Base-by-base conservation (phyloP, 2,797 vertebrate genomes). In the Thamnophis elegans region DNA sequence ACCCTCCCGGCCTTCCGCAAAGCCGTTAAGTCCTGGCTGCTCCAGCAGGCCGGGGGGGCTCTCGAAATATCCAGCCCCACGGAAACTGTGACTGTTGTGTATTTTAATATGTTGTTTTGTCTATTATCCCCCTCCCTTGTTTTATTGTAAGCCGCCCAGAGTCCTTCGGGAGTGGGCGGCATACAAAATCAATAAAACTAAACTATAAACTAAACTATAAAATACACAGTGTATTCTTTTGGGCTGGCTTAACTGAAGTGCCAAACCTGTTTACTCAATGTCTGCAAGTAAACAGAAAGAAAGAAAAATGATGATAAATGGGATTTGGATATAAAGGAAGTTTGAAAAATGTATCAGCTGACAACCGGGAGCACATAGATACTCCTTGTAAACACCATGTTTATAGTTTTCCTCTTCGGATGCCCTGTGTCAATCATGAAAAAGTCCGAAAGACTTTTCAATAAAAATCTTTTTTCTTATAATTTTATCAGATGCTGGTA, bases 261-360 rank as follows among this genome's bases (percentile, higher is more conserved):
- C 98, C 99, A 97, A 99, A 99, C 96, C 94, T 99, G 94, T 98
- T 99, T 95, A 99, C 99, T 97, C 97, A 94, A 55, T 97, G 98
- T 92, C 98, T 99, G 55, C 98, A 99, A 97, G 99, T 99, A 42
- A 99, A 99, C 97, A 98, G 99, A 96, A 97, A 97, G 96, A 98
- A 98, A 96, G 98, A 98, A 97, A 18, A 56, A 56, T 18, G 95
- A 97, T 96, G 92, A 99, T 99, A 98, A 98, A 97, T 5, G 97
- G 98, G 88, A 98, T 99, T 87, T 99, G 99, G 99, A 98, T 99
- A 97, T 99, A 99, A 97, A 98, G 98, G 98, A 99, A 99, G 94
- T 99, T 98, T 96, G 98, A 97, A 94, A 99, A 99, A 95, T 47
- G 20, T 82, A 82, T 12, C 42, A 82, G 20, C 18, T 47, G 22